Base-by-base conservation (phyloP, 2,888 invertebrate genomes). In the Cryptosula pallasiana region DNA sequence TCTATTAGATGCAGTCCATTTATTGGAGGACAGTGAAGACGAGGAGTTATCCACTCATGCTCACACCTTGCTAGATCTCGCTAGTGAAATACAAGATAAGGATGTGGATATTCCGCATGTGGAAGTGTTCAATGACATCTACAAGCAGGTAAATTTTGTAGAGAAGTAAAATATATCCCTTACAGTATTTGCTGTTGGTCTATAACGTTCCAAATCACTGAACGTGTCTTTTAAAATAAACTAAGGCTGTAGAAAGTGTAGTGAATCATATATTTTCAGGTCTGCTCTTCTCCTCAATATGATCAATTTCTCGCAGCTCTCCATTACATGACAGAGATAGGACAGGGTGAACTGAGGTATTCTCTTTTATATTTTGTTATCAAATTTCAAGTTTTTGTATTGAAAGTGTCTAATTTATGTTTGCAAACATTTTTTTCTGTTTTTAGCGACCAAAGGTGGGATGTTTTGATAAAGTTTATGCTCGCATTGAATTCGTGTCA, bases 1-100 rank as follows among this genome's bases (percentile, higher is more conserved):
- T 84, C 88, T 95, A 70, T 88, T 94, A 79, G 92, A 94, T 81
- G 90, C 93, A 80, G 88, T 83, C 29, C 77, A 79, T 45, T 76
- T 75, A 27, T 73, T 82, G 34, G 76, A 79, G 2, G 79, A 81
- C 69, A 77, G 78, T 45, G 80, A 81, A 20, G 81, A 81, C 74
- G 80, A 80, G 27, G 81, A 81, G 55, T 76, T 83, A 0, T 69
- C 72, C 35, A 93, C 94, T 72, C 96, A 97, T 87, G 16, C 63
- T 32, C 13, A 32, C 27, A 20, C 13, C 13, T 27, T 63, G n/a
- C 63, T 63, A 16, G 27, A 20, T 34, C 32, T 63, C 1, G 32
- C 32, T 63, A 27, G 27, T 32, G 63, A 63, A 9, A 27, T 63
- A 32, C 63, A 63, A 27, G 63, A 63, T 2, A 13, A 20, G 2